Base-by-base conservation (phyloP, 2,113 vertebrate species). In the Brevimyrus niger region DNA sequence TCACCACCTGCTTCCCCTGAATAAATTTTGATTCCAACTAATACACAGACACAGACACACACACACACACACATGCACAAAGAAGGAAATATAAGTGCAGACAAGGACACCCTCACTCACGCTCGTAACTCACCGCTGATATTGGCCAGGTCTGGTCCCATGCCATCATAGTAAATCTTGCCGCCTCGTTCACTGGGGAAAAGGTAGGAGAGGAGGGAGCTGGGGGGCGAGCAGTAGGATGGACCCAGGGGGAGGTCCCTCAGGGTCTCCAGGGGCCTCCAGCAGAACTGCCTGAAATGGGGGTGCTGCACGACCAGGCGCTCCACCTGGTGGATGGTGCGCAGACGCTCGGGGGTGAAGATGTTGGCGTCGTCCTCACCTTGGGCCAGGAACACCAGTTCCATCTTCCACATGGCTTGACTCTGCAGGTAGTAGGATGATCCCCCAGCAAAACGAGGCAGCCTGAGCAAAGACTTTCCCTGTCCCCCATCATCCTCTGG, bases 91-190 rank as follows among this genome's bases (percentile, higher is more conserved):
- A 35, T 46, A 35, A 47, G 42, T 21, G 55, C 7, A 42, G 73
- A 69, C 88, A 82, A 84, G 47, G 87, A 88, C 38, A 76, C 53
- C 15, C 27, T 21, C 7, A 5, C 9, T 13, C n/a, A 51, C 6
- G 46, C 2, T n/a, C n/a, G 17, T 53, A 27, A 91, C 96, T 94
- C 93, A 98, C 98, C 98, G 89, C 96, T 96, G 89, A 99, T 97
- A 94, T 99, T 98, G 1, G 98, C 98, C 69, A 99, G 94, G 90
- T 99, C 98, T 65, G 97, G 97, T 19, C 98, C 98, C 96, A 99
- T 97, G 92, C 98, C 98, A 0, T 99, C 98, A 0, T 98, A 99
- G 93, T 99, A 99, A 90, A 99, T 98, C 92, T 97, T 99, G 51
- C 97, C 98, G 0, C 96, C 98, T 89, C 96, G 95, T 92, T 98